Conservation (phyloP, 2,888 invertebrate genomes). For the Folsomia candida region DNA sequence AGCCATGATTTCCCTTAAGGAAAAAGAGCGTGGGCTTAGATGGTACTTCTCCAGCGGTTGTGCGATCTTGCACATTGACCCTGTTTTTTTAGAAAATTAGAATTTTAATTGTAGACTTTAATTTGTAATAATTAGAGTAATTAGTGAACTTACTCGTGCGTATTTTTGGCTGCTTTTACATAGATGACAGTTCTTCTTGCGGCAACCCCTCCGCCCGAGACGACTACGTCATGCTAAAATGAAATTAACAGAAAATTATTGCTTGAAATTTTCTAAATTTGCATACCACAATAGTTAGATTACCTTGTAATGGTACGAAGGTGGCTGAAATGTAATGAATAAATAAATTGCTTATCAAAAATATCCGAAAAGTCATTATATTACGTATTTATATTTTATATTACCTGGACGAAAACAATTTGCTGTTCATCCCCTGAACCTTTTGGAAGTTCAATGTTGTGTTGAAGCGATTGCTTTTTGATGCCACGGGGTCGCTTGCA, state of each 20-base stretch:
- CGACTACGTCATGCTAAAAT: conserved; percentile 36
- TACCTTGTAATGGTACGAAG: conserved; percentile 26
- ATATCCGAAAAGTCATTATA: too few species aligned
- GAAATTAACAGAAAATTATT: too few species aligned
- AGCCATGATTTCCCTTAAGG: conserved; percentile 25
- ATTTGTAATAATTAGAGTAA: neutral
- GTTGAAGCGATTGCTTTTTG: too few species aligned
- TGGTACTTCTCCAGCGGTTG: conserved; percentile 15
- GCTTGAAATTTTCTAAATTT: too few species aligned
- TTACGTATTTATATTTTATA: too few species aligned
- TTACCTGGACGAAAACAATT: too few species aligned
- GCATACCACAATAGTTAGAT: too few species aligned
- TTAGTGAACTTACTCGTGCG: too few species aligned
- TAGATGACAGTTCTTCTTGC: neutral
- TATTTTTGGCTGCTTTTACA: too few species aligned
- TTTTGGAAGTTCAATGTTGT: too few species aligned
- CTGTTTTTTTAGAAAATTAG: conserved; percentile 15
- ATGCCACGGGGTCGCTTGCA: too few species aligned
- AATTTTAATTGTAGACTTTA: neutral
- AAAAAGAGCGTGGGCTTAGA: conserved; percentile 37
- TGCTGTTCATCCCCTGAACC: neutral
- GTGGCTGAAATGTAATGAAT: conserved; percentile 23
- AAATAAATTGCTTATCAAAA: too few species aligned
- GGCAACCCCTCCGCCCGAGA: conserved; percentile 15
- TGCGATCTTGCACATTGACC: conserved; percentile 27